Base-by-base conservation (phyloP, 2,888 invertebrate genomes). In the Brachypalpus laphriformis region DNA sequence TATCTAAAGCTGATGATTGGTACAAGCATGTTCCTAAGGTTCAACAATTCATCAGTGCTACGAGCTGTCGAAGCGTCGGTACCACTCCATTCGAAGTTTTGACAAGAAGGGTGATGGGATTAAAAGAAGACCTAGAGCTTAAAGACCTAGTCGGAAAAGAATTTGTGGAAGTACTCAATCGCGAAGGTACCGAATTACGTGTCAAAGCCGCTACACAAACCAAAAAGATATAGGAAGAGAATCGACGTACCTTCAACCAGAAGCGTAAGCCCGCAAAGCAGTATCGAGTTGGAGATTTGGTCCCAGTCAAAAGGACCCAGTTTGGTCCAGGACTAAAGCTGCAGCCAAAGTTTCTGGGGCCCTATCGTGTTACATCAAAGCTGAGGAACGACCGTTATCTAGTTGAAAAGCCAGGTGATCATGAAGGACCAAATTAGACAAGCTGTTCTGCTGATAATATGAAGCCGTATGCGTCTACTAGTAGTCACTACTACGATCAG, bases 1-100 rank as follows among this genome's bases (percentile, higher is more conserved):
- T 42, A 9, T 40, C 65, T 18, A 75, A 75, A 54, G 7, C 65
- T 8, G 42, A 65, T n/a, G 47, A 14, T 28, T 75, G 65, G 65
- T 65, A 54, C 65, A 63, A 65, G 34, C 22, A 40, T 45, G n/a
- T 54, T 11, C 9, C 65, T 11, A 18, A 40, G 31, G 65, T 75
- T 9, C 75, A 75, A 25, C 72, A 59, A 22, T 72, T 22, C 34
- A 16, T 61, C 18, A 71, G 59, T 22, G 57, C 71, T 2, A 28
- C 59, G 18, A 59, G 45, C 45, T 71, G 59, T 45, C 71, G 45
- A 18, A 71, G 57, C 22, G 22, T 70, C 25, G 25, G 25, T 25
- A 25, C 25, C 2, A 25, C 25, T 25, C 25, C 72, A 28, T 57
- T 56, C n/a, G 34, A 71, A 25, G 16, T 31, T 3, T 8, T 71